Conservation (phyloP, 2,113 vertebrate species). For the Zootoca vivipara region DNA sequence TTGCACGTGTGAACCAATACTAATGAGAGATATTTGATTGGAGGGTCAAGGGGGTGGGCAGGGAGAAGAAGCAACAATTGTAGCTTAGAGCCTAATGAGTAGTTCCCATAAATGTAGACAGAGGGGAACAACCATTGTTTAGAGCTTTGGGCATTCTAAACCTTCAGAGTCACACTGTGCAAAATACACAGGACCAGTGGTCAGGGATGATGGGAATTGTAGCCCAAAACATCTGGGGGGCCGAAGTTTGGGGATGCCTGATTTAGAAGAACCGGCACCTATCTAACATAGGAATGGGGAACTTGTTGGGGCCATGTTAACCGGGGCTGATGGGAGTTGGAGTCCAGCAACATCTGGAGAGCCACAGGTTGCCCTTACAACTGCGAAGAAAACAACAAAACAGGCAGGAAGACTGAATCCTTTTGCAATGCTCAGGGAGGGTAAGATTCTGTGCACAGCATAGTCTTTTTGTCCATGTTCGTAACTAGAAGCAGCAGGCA, state of each 20-base stretch:
- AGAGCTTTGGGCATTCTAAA: not conserved
- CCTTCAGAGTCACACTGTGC: not conserved
- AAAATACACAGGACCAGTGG: too few species aligned
- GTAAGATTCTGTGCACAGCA: not conserved
- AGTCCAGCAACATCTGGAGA: too few species aligned
- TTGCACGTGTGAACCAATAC: not conserved
- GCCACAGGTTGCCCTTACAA: not conserved
- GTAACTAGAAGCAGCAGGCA: too few species aligned
- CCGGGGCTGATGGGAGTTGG: too few species aligned
- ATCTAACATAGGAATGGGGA: not conserved
- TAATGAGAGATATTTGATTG: not conserved
- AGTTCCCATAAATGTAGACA: not conserved
- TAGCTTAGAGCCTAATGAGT: not conserved
- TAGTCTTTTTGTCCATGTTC: not conserved
- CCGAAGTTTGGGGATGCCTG: too few species aligned
- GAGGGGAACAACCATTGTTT: not conserved
- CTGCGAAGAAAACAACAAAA: not conserved
- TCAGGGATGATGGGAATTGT: too few species aligned
- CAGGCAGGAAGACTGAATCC: too few species aligned
- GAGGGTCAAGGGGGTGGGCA: not conserved
- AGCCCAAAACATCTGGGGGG: too few species aligned
- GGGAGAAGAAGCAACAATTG: not conserved
- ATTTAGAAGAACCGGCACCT: not conserved
- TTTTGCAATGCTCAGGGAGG: not conserved
- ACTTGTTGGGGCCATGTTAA: not conserved